Evolutionary conservation across 30 jellyfish, hydroid and myxozoan genomes (phyloP).

Genomic region (Aurelia aurita complex sp. Pacific): DNA sequence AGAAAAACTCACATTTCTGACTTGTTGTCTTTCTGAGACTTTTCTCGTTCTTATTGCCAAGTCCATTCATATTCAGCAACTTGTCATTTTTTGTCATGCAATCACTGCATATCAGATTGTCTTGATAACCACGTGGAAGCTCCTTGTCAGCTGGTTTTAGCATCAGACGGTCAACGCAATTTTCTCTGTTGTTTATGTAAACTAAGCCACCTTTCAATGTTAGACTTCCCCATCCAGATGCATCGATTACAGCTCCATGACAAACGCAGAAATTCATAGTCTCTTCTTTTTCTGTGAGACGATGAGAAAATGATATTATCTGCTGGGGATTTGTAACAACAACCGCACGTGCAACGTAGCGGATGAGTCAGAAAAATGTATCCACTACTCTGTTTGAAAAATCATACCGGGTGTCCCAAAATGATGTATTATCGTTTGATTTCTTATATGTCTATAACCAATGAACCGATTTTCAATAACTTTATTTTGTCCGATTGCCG

Average conservation of each 20-base stretch:
- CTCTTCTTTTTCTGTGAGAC: background rate
- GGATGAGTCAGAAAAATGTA: too few relatives aligned
- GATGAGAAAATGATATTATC: background rate
- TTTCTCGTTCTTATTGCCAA: background rate
- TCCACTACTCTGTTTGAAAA: too few relatives aligned
- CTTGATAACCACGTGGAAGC: slow-evolving; percentile 24
- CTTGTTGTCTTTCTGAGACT: too few relatives aligned
- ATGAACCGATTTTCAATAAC: too few relatives aligned
- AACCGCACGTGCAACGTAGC: too few relatives aligned
- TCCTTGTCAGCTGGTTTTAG: slow-evolving; percentile 10
- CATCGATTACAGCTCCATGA: slow-evolving; percentile 15
- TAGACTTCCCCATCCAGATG: slow-evolving; percentile 21
- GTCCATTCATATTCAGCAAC: background rate
- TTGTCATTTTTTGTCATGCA: slow-evolving; percentile 11
- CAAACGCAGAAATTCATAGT: slow-evolving; percentile 18
- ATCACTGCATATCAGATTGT: slow-evolving; percentile 33
- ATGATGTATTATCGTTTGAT: too few relatives aligned
- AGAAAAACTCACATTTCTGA: too few relatives aligned
- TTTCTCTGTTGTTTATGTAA: background rate
- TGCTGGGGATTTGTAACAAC: background rate
- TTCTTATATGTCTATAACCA: too few relatives aligned
- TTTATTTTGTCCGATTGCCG: too few relatives aligned
- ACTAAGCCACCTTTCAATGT: slow-evolving; percentile 8
- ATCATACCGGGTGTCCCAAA: too few relatives aligned
- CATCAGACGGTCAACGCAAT: background rate